Percentiles rank a stretch among this genome's conserved stretches.
These are phyloP conservation scores for Ceriagrion tenellum DNA, from an alignment of 2,888 invertebrate genomes.

Conservation along the genomic window DNA sequence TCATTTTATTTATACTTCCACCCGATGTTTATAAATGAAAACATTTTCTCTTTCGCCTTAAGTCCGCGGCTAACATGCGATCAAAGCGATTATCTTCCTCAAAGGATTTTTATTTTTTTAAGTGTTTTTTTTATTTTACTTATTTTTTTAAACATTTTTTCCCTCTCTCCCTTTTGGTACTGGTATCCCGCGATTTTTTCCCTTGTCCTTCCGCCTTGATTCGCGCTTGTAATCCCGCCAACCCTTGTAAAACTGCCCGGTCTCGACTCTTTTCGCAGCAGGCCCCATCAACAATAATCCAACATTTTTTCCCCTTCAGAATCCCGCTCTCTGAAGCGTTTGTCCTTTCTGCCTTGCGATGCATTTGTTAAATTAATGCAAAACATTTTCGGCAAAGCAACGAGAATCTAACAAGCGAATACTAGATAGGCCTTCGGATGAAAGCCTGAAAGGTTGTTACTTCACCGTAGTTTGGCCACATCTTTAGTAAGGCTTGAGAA, in stretches of 20 bases:
- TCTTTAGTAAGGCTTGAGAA: no score
- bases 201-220: not conserved
- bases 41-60: slow-evolving; percentile 8
- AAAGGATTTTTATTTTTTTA: not conserved
- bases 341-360: not conserved
- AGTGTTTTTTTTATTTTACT: not conserved
- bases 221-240: not conserved
- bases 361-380: no score
- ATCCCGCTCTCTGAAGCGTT: not conserved
- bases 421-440: no score
- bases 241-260: not conserved
- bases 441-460: no score
- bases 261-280: not conserved
- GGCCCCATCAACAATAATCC: not conserved
- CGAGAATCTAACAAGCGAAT: no score
- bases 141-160: not conserved
- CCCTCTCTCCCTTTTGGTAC: not conserved
- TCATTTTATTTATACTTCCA: not conserved
- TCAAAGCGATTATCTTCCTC: slow-evolving; percentile 3
- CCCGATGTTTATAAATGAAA: slow-evolving; percentile 23
- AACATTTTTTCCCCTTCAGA: not conserved
- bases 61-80: not conserved
- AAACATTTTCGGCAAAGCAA: no score
- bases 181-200: not conserved
- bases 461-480: no score